Percentiles rank a stretch among this genome's conserved stretches.
These are phyloP conservation scores for Lichenostomus cassidix DNA, from an alignment of 2,113 vertebrate genomes.

Conservation along the genomic window DNA sequence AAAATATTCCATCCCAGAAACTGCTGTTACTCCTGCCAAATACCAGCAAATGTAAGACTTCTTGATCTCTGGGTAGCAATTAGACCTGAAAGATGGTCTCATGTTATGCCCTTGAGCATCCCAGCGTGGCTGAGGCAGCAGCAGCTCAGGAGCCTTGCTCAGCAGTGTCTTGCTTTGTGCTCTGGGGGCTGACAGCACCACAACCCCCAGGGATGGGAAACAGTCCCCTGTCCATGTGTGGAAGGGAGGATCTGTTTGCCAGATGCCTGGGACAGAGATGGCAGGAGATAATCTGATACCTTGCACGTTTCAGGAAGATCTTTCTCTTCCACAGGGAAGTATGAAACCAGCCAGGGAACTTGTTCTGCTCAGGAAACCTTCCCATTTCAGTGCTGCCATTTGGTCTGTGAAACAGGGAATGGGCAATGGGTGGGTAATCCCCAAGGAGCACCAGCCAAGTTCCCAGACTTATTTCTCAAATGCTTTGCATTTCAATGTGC, in stretches of 20 bases:
- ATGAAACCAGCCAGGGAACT: not conserved
- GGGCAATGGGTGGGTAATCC: slow-evolving; percentile 17
- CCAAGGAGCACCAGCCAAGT: slow-evolving; percentile 5
- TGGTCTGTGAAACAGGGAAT: not conserved
- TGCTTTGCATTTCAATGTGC: slow-evolving; percentile 23
- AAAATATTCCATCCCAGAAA: not conserved
- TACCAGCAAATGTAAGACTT: not conserved
- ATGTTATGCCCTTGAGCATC: not conserved
- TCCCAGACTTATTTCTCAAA: slow-evolving; percentile 43
- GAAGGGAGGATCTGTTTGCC: not conserved
- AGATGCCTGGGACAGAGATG: not conserved
- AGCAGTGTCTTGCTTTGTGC: not conserved
- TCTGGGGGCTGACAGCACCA: not conserved
- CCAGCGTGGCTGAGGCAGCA: not conserved
- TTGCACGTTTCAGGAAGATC: not conserved
- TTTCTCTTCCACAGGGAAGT: not conserved
- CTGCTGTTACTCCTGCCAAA: not conserved
- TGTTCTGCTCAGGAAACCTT: not conserved
- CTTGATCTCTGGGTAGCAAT: not conserved
- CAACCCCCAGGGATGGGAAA: not conserved
- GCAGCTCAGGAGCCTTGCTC: not conserved
- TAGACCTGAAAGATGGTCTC: not conserved
- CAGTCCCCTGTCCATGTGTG: not conserved
- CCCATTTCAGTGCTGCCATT: not conserved
- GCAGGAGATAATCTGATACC: not conserved